Evolutionary conservation across 2,797 vertebrate genomes (phyloP).

Genomic region (Halcyon badia): DNA sequence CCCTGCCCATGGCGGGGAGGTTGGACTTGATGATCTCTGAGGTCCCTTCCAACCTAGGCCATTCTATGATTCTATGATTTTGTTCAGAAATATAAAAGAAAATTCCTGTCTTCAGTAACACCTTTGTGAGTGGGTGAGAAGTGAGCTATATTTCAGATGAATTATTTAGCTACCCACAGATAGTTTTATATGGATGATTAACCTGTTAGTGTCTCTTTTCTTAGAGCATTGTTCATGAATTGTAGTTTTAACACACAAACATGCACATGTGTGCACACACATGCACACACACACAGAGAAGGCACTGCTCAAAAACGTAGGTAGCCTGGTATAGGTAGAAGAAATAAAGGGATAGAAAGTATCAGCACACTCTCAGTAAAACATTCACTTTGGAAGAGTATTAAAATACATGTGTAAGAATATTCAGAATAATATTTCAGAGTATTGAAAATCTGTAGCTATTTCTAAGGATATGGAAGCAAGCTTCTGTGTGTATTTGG

Average conservation of each 20-base stretch:
- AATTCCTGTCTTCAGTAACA: conserved; percentile 48
- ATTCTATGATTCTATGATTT: not conserved
- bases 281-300: not conserved
- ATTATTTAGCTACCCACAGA: conserved; percentile 36
- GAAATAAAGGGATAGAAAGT: not conserved
- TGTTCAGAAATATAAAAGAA: conserved; percentile 49
- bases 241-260: not conserved
- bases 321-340: not conserved
- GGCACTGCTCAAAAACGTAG: not conserved
- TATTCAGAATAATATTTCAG: not conserved
- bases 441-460: not conserved
- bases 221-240: not conserved
- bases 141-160: conserved; percentile 42
- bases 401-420: not conserved
- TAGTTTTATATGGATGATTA: not conserved
- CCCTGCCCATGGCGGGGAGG: too few relatives aligned
- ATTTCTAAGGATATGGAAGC: not conserved
- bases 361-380: not conserved
- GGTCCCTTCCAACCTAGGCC: too few relatives aligned
- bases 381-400: not conserved
- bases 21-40: too few relatives aligned
- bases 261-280: rapidly evolving
- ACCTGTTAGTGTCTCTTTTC: not conserved
- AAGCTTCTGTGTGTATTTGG: not conserved
- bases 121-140: conserved; percentile 35